These are phyloP conservation scores for Epirrhoe tristata DNA, from an alignment of 2,888 invertebrate species.

Conservation along the genomic window DNA sequence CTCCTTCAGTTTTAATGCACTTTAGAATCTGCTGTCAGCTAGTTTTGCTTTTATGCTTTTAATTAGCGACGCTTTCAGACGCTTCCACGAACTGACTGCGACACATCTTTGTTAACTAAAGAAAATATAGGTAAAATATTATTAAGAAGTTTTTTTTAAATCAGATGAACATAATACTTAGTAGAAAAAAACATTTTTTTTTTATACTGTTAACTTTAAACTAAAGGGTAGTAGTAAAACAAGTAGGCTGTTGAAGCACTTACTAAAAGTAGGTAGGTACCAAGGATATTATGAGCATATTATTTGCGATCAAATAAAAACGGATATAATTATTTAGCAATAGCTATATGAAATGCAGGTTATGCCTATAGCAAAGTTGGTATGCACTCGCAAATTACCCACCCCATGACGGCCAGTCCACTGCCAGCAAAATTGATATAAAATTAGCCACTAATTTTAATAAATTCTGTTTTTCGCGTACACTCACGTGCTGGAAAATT, in stretches of 20 bases:
- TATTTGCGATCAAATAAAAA: neutral
- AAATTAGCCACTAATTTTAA: conserved; percentile 47
- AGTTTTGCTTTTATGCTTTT: conserved; percentile 7
- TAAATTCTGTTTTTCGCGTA: conserved; percentile 49
- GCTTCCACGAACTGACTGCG: conserved; percentile 9
- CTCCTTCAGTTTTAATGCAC: neutral
- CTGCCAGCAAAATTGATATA: conserved; percentile 40
- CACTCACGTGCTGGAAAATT: conserved; percentile 48
- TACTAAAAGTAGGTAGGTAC: too few relatives aligned
- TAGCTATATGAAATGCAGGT: too few relatives aligned
- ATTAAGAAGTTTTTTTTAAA: too few relatives aligned
- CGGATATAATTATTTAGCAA: too few relatives aligned
- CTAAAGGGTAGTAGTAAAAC: too few relatives aligned
- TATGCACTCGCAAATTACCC: conserved; percentile 8
- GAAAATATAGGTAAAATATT: neutral
- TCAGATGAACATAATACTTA: too few relatives aligned
- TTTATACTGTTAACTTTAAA: too few relatives aligned
- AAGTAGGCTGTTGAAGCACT: too few relatives aligned
- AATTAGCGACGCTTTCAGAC: conserved; percentile 18
- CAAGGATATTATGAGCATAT: too few relatives aligned
- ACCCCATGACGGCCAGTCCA: conserved; percentile 13
- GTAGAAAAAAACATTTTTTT: too few relatives aligned
- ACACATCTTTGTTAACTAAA: neutral
- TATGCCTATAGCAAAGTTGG: neutral
- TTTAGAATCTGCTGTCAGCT: conserved; percentile 1